Evolutionary conservation across 2,113 vertebrate genomes (phyloP), one percentile per base, ranked within the genome.

Genomic region (Columbina picui): DNA sequence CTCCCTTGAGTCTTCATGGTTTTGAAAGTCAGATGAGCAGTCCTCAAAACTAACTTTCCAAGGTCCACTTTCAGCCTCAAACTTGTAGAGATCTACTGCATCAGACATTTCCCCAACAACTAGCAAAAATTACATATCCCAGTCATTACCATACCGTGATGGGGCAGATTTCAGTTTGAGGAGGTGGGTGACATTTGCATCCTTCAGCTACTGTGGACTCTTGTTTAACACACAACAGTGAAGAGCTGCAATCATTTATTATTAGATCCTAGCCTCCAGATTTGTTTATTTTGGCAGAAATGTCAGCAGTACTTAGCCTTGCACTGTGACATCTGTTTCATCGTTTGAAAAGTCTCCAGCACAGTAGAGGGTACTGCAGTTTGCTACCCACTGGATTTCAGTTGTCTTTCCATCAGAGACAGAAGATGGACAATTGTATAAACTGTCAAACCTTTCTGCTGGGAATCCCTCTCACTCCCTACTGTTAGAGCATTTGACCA

Each of bases 211-310:
- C 29, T 41, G 41, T 18, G n/a, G 59, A 45, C 52, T 45, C 11
- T 29, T 9, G 0, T 84, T 77, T 84, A 75, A 69, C 8, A 49
- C 25, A 6, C 2, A 84, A 30, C 21, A 84, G 12, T 16, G 56
- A 93, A 77, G 47, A 74, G 14, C 27, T 89, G 59, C 34, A 70
- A 38, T 84, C 22, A 70, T 63, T 93, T 91, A 22, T 89, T n/a
- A 84, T 89, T 91, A 89, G 47, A 63, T 41, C 34, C 71, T 70
- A 43, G 38, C 30, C 22, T 80, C 29, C 15, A 70, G 45, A 67
- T 87, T 65, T 89, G 43, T 77, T 90, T 92, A 61, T 84, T 94
- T 77, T 87, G 77, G 55, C 93, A 87, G 64, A 92, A 91, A 77
- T 70, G 16, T 78, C 77, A 89, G 26, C 15, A 41, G 25, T 32